These are phyloP conservation scores for Dermochelys coriacea DNA, from an alignment of 2,797 vertebrate species.

Conservation along the genomic window DNA sequence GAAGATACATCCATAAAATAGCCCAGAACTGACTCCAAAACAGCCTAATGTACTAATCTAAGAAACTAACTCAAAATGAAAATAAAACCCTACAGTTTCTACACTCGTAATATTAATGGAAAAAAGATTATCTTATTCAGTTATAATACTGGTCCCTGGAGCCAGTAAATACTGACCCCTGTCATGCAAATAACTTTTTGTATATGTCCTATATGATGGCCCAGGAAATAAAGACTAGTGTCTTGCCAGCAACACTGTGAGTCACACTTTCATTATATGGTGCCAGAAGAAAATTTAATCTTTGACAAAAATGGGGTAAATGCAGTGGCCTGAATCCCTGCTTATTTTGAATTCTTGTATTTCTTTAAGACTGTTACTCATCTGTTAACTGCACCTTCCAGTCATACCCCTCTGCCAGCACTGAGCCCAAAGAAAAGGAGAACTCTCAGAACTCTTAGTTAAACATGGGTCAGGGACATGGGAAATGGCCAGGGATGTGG, in stretches of 20 bases:
- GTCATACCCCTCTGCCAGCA: background rate
- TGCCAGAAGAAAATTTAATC: background rate
- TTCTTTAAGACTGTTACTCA: background rate
- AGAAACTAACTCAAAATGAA: background rate
- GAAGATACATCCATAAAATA: background rate
- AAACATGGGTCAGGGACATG: background rate
- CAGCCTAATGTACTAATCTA: background rate
- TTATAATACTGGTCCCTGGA: accelerated
- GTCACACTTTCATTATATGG: background rate
- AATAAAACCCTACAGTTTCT: accelerated
- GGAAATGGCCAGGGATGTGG: background rate
- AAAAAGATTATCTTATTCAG: accelerated
- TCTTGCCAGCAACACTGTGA: background rate
- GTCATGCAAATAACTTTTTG: background rate
- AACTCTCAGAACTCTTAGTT: background rate
- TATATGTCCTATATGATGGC: background rate
- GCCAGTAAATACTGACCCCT: accelerated
- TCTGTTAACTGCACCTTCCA: background rate
- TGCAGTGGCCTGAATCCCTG: background rate
- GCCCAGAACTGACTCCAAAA: background rate
- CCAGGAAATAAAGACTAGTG: background rate
- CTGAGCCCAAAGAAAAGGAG: background rate
- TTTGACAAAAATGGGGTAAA: background rate
- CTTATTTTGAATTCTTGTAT: background rate
- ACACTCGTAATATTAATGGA: background rate